A percentile compares a stretch with the other conserved stretches of the same genome.
These are phyloP conservation scores for Spilarctia lutea DNA, from an alignment of 2,888 invertebrate genomes.

Conservation along the genomic window DNA sequence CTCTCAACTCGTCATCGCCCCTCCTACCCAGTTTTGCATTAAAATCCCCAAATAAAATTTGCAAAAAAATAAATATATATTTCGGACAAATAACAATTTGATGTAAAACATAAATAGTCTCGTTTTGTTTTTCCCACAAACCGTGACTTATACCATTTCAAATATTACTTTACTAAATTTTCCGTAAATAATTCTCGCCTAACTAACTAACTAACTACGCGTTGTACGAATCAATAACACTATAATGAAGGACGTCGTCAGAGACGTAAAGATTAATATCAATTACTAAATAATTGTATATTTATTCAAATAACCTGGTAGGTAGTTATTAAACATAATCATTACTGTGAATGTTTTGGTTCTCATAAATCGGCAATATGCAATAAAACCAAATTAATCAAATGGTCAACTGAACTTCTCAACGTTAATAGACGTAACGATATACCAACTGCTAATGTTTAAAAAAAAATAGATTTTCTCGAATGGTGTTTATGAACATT, in stretches of 20 bases:
- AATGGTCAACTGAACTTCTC: not conserved
- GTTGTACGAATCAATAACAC: slow-evolving; percentile 1
- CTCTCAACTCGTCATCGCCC: too few species aligned
- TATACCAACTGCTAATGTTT: not conserved
- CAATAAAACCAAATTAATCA: not conserved
- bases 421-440: not conserved
- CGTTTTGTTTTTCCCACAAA: not conserved
- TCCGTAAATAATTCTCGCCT: not conserved
- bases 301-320: not conserved
- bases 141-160: not conserved
- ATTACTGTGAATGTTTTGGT: slow-evolving; percentile 1
- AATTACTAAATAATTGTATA: slow-evolving; percentile 6
- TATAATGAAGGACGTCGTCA: slow-evolving; percentile 1
- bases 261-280: slow-evolving; percentile 1
- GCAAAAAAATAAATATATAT: too few species aligned
- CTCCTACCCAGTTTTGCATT: too few species aligned
- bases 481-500: not conserved
- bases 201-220: not conserved
- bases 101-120: not conserved
- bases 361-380: not conserved
- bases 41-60: too few species aligned
- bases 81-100: too few species aligned
- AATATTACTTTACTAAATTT: not conserved
- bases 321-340: not conserved
- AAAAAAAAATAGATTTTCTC: not conserved